Conservation (phyloP, 2,888 invertebrate genomes). For the Vanessa cardui region DNA sequence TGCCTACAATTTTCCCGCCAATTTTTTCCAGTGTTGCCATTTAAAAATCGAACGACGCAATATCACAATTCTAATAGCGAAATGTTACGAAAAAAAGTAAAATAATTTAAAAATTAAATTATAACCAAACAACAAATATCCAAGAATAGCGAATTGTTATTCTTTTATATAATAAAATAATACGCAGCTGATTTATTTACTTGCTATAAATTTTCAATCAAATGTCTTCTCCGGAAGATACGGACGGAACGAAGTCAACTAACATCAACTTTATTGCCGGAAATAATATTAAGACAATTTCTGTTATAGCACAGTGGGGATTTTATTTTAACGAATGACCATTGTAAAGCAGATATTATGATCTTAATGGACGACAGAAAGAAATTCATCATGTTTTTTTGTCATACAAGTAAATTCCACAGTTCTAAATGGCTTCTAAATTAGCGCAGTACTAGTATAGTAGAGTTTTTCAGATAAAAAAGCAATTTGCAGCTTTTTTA, state of each 20-base stretch:
- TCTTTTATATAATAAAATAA: constrained; percentile 14
- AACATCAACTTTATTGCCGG: constrained; percentile 20
- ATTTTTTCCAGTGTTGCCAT: too few species aligned
- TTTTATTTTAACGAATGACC: constrained; percentile 17
- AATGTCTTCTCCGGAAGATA: constrained; percentile 6
- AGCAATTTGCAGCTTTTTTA: too few species aligned
- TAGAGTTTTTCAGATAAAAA: too few species aligned
- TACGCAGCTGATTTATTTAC: constrained; percentile 1
- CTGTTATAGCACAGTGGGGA: constrained; percentile 10
- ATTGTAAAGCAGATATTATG: constrained; percentile 9
- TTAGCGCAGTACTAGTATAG: too few species aligned
- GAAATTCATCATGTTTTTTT: neutral
- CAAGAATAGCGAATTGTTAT: too few species aligned
- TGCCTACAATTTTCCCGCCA: too few species aligned
- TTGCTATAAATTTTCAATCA: constrained; percentile 25
- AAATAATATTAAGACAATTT: constrained; percentile 22
- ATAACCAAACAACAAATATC: too few species aligned
- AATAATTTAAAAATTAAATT: too few species aligned
- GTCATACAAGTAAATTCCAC: neutral
- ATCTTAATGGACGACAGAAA: constrained; percentile 5
- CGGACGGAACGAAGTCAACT: constrained; percentile 2
- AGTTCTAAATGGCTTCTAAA: too few species aligned
- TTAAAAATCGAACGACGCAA: too few species aligned
- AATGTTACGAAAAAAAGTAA: too few species aligned
- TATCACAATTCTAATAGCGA: too few species aligned